Conservation (phyloP, 2,888 invertebrate genomes). For the Blastobasis adustella region DNA sequence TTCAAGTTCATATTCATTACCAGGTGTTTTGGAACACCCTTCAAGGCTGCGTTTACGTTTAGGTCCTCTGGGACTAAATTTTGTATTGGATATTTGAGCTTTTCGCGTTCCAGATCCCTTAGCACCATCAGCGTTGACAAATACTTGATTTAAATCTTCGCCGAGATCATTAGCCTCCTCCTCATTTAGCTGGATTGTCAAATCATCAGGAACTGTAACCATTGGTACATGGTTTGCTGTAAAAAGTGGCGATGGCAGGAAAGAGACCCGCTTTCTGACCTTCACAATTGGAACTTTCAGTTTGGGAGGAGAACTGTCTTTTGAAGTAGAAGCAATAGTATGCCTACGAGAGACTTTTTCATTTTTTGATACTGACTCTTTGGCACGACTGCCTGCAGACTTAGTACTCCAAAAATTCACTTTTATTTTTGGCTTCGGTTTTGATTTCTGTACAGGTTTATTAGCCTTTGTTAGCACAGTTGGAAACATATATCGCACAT, state of each 20-base stretch:
- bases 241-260: conserved; percentile 59
- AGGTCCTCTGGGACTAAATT: conserved; percentile 30
- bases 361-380: conserved; percentile 28
- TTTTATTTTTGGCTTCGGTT: conserved; percentile 58
- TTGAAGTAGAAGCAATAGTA: conserved; percentile 35
- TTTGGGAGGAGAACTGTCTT: conserved; percentile 24
- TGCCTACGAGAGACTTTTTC: conserved; percentile 42
- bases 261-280: conserved; percentile 59
- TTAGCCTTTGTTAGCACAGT: conserved; percentile 36
- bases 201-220: conserved; percentile 68
- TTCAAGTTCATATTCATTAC: conserved; percentile 59
- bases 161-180: conserved; percentile 60
- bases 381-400: conserved; percentile 28
- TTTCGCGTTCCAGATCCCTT: conserved; percentile 31
- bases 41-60: conserved; percentile 45
- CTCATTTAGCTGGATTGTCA: conserved; percentile 67
- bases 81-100: conserved; percentile 27
- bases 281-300: conserved; percentile 43
- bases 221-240: conserved; percentile 64
- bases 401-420: conserved; percentile 68
- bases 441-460: conserved; percentile 38
- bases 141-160: conserved; percentile 50
- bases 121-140: conserved; percentile 35
- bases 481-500: conserved; percentile 54
- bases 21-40: conserved; percentile 29